Evolutionary conservation across 2,113 vertebrate species (phyloP), one percentile per base, ranked within the genome.

Genomic region (Gasterosteus aculeatus): DNA sequence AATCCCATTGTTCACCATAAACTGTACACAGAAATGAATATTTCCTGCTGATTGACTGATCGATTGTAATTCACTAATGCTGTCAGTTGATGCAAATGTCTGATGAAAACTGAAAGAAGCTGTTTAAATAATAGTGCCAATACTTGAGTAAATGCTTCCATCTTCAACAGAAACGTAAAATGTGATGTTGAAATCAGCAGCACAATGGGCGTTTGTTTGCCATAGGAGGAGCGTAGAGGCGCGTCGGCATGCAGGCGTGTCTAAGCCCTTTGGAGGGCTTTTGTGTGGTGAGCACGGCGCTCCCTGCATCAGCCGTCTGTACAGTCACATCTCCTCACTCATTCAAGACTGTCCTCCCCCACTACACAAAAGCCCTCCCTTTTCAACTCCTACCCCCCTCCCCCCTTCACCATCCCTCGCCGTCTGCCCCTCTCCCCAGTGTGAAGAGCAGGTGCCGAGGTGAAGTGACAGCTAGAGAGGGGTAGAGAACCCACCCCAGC

Each of bases 371-470:
- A 58, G 81, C 22, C 74, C 58, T 39, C 38, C 51, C 68, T 69
- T 75, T 71, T 44, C 69, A 26, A 53, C 56, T 38, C 8, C 0
- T 33, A 19, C 9, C 22, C 29, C 75, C 75, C 60, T 26, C 39
- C 72, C 76, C 66, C 53, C 22, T 4, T 47, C 77, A 56, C 57
- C 59, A 53, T 64, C 68, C 56, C 57, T 35, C 5, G 51, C 38
- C 33, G 22, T 58, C 60, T 51, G 73, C 39, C 63, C 79, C 74
- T 62, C 70, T 39, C 49, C 46, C 70, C 46, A 63, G 75, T 78
- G 65, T 75, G 56, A 82, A 69, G 87, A 92, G 90, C 90, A 93
- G 92, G 86, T 92, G 90, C 82, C 73, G 76, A 84, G 79, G 69
- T 79, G 61, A 82, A 72, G 67, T 68, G 77, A 79, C 78, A 81